Base-by-base conservation (phyloP, 2,888 invertebrate genomes). In the Noctua janthina region DNA sequence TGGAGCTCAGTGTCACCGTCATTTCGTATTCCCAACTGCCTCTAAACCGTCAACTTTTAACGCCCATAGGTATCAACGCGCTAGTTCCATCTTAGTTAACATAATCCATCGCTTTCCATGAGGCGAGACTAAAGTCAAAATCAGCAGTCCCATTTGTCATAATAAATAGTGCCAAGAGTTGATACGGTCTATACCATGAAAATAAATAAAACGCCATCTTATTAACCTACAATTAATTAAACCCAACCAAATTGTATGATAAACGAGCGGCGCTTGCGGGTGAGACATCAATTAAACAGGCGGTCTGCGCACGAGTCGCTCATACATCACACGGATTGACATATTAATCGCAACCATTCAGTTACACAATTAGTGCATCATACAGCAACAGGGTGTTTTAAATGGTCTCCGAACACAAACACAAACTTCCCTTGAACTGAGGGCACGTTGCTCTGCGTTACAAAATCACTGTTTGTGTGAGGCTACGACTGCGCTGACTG, bases 321-420 rank as follows among this genome's bases (percentile, higher is more conserved):
- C 39, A 76, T 85, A 81, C n/a, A 85, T 82, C 82, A 81, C 64
- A 72, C 35, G 11, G 43, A 82, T 35, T 82, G 83, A 88, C 69
- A 83, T 88, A 83, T 88, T 83, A 79, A 87, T 88, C 59, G 67
- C n/a, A 23, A 29, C 43, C 70, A 83, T 81, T 81, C 68, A 77
- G 68, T 83, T 81, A 86, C 29, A 46, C 39, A 64, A 75, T 85
- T 67, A 67, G 43, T 17, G 17, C 15, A 64, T 43, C 29, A 23
- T 23, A 62, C 43, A 56, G 62, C 8, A 20, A 10, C 2, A 35
- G 8, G 35, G n/a, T 70, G 8, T 74, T 62, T 74, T 39, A 35
- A 74, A 74, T 74, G 29, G 7, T 62, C 17, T 39, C 51, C 62
- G 11, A n/a, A 8, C 15, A 6, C 17, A 68, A 56, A 59, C 59